A percentile compares a stretch with the other conserved stretches of the same genome.
These are phyloP conservation scores for Litocranius walleri DNA, from an alignment of 2,113 vertebrate genomes.

Conservation along the genomic window DNA sequence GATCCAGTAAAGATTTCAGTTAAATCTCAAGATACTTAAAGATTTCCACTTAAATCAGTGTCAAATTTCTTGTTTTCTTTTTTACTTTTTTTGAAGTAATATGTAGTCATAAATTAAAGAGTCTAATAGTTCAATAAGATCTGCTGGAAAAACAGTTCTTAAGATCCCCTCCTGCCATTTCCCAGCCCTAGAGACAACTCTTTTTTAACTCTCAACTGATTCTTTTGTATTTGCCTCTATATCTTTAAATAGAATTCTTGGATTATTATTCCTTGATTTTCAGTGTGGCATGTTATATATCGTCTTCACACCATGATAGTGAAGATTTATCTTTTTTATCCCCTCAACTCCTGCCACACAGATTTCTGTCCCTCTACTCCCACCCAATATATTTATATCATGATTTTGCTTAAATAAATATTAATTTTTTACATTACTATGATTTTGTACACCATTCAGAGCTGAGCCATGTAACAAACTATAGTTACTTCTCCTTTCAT, in stretches of 20 bases:
- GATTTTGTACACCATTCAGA: neutral
- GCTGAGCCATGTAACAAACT: neutral
- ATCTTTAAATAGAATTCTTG: neutral
- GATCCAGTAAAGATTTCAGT: neutral
- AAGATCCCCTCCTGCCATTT: neutral
- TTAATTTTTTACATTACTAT: neutral
- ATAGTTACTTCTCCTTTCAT: neutral
- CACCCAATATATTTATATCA: neutral
- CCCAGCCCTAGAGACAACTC: neutral
- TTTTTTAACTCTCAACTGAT: neutral
- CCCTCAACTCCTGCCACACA: neutral
- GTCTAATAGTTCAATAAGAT: neutral
- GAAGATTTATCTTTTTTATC: neutral
- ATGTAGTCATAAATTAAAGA: neutral
- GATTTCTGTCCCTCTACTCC: neutral
- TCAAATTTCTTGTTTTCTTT: neutral
- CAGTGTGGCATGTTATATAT: neutral
- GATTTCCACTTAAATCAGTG: neutral
- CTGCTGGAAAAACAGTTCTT: neutral
- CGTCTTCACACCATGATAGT: neutral
- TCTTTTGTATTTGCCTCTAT: neutral
- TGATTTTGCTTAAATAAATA: neutral
- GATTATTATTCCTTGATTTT: neutral
- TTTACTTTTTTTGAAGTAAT: neutral
- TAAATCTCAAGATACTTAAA: neutral